Conservation (phyloP, 2,113 vertebrate genomes). For the Dendrocopos noguchii region DNA sequence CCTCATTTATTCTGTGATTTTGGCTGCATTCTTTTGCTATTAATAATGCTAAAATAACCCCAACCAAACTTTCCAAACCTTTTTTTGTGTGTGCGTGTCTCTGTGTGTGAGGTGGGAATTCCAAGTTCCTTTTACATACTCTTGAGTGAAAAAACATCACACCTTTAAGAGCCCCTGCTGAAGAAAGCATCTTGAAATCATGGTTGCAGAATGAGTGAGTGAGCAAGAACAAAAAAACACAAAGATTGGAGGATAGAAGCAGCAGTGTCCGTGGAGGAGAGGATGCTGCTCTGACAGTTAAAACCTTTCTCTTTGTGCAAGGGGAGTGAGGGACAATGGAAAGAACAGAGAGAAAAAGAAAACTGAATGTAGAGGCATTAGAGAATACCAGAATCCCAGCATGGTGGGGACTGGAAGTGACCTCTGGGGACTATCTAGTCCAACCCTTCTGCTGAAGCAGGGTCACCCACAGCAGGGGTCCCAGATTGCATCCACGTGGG, state of each 20-base stretch:
- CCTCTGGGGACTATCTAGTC: no score
- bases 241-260: not conserved
- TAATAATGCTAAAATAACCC: not conserved
- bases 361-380: no score
- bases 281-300: not conserved
- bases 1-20: not conserved
- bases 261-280: not conserved
- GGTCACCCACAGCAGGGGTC: no score
- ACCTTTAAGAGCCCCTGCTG: not conserved
- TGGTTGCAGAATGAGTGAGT: not conserved
- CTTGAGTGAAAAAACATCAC: not conserved
- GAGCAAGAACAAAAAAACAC: not conserved
- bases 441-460: no score
- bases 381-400: no score
- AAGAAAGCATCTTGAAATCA: not conserved
- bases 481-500: no score
- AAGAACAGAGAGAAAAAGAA: not conserved
- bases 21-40: not conserved
- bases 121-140: not conserved
- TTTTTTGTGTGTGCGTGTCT: not conserved
- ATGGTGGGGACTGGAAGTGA: no score
- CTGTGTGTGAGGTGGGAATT: not conserved
- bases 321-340: not conserved
- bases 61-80: no score
- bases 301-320: not conserved